A percentile compares a stretch with the other conserved stretches of the same genome.
phyloP scores from a whole-genome alignment of 2,797 vertebrate genomes.

The Enteromius treurensis region DNA sequence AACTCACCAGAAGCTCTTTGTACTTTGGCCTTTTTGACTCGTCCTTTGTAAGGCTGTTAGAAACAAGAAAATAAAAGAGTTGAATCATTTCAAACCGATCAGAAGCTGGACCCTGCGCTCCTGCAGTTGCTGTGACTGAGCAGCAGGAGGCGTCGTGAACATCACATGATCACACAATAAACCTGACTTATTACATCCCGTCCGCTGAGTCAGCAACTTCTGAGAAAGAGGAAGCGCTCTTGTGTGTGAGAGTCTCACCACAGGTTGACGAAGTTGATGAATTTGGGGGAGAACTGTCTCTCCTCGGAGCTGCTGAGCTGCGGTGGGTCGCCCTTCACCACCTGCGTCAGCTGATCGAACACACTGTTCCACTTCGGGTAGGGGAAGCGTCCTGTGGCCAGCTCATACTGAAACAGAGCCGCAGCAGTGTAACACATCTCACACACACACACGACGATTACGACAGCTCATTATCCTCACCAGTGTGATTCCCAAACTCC shows the following conservation, averaged over 20 bases:
- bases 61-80: conserved; percentile 32
- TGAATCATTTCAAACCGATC: not conserved
- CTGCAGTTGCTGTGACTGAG: not conserved
- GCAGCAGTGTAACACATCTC: not conserved
- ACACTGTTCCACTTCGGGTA: conserved; percentile 99
- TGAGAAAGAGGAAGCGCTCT: not conserved
- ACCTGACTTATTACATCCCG: not conserved
- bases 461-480: conserved; percentile 67
- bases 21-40: conserved; percentile 99
- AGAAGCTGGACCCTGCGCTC: not conserved
- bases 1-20: conserved; percentile 96
- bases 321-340: conserved; percentile 96
- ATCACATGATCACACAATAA: not conserved
- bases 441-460: not conserved
- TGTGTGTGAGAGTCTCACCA: conserved; percentile 78
- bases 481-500: conserved; percentile 97
- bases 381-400: conserved; percentile 94
- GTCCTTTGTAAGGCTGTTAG: conserved; percentile 94
- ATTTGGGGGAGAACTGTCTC: conserved; percentile 94
- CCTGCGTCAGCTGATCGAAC: conserved; percentile 97
- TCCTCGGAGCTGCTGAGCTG: conserved; percentile 97
- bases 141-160: conserved; percentile 20
- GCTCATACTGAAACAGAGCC: conserved; percentile 83
- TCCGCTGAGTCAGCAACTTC: not conserved
- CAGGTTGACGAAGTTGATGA: conserved; percentile 98